Evolutionary conservation across 2,797 vertebrate species (phyloP).

Genomic region (Eleutherodactylus coqui): DNA sequence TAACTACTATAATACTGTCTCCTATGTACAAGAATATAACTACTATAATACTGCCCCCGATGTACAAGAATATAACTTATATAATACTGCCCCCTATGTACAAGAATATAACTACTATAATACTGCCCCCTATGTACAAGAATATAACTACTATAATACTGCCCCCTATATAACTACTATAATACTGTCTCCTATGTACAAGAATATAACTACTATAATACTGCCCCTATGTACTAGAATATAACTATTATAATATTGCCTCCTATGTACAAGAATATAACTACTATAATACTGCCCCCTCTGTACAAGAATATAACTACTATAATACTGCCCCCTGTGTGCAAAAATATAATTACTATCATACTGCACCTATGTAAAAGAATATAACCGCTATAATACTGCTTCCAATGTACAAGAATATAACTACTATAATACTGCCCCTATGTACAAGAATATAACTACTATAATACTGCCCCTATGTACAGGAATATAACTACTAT

Average conservation of each 20-base stretch:
- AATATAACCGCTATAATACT: conserved; percentile 18
- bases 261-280: background rate
- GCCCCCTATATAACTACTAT: background rate
- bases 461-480: conserved; percentile 7
- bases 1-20: conserved; percentile 9
- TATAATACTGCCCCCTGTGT: conserved; percentile 9
- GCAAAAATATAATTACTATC: conserved; percentile 3
- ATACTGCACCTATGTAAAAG: background rate
- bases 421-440: background rate
- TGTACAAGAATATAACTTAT: conserved; percentile 1
- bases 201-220: conserved; percentile 20
- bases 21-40: conserved; percentile 10
- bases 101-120: background rate
- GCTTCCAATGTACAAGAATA: background rate
- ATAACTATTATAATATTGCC: conserved; percentile 11
- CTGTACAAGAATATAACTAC: background rate
- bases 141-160: conserved; percentile 18
- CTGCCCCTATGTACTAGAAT: conserved; percentile 4
- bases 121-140: background rate
- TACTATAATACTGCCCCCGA: conserved; percentile 10
- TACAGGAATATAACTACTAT: conserved; percentile 2
- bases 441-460: background rate
- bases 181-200: conserved; percentile 4
- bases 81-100: background rate
- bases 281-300: background rate